Percentiles rank a stretch among this genome's conserved stretches.
Conservation (phyloP, 2,797 vertebrate species). For the Triplophysa bombifrons region DNA sequence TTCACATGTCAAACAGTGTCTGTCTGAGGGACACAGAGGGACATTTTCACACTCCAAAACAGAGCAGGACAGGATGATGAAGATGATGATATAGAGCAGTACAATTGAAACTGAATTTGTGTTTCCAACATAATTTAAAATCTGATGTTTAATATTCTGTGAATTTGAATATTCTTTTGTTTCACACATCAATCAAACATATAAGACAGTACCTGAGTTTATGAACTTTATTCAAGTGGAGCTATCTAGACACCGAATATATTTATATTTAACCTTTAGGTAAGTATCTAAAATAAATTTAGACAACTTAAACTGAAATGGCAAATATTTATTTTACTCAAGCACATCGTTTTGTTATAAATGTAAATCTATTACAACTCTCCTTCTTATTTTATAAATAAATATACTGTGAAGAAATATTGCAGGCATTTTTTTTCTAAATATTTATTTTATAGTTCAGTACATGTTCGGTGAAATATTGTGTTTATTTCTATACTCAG, state of each 20-base stretch:
- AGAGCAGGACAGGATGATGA: conserved; percentile 27
- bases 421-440: background rate
- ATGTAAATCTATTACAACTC: too few species aligned
- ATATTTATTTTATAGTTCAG: too few species aligned
- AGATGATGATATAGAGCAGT: background rate
- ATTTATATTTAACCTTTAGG: too few species aligned
- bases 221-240: too few species aligned
- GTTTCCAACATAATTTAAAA: background rate
- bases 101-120: background rate
- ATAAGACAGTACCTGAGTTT: too few species aligned
- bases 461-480: background rate
- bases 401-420: too few species aligned
- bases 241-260: too few species aligned
- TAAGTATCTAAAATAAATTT: too few species aligned
- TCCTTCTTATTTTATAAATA: too few species aligned
- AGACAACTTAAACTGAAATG: too few species aligned
- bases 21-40: conserved; percentile 39
- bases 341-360: too few species aligned
- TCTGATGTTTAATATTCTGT: background rate
- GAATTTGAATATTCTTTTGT: background rate
- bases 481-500: background rate
- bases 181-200: background rate
- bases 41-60: conserved; percentile 41
- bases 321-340: too few species aligned
- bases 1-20: conserved; percentile 49